phyloP scores from a whole-genome alignment of 2,888 invertebrate genomes.

The Omphaloscelis lunosa region DNA sequence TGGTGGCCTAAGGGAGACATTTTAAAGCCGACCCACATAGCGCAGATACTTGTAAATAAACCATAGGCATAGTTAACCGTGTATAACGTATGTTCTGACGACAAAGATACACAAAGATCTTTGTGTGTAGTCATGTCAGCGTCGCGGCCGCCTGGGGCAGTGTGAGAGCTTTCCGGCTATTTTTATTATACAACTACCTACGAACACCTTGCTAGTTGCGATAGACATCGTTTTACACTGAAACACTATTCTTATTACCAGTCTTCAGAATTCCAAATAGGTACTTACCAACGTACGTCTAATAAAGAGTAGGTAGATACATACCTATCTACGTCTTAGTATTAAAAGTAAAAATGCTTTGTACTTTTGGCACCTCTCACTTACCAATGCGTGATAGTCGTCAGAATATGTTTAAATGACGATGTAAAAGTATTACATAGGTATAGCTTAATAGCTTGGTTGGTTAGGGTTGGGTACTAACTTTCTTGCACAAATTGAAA shows the following conservation, averaged over 20 bases:
- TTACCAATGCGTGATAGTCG: no score
- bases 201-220: constrained; percentile 9
- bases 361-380: no score
- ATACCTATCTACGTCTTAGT: background rate
- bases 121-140: constrained; percentile 53
- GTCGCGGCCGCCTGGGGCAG: constrained; percentile 50
- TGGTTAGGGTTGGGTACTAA: no score
- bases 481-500: background rate
- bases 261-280: background rate
- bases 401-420: no score
- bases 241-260: constrained; percentile 4
- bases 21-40: constrained; percentile 65
- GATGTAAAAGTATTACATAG: no score
- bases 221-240: background rate
- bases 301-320: background rate
- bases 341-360: no score
- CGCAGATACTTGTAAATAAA: constrained; percentile 50
- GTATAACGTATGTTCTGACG: constrained; percentile 46
- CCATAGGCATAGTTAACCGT: constrained; percentile 47
- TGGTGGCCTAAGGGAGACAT: constrained; percentile 55
- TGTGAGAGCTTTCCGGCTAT: constrained; percentile 59
- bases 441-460: no score
- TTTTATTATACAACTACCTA: constrained; percentile 51
- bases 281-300: background rate
- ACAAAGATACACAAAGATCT: constrained; percentile 56